These are phyloP conservation scores for Apoda limacodes DNA, from an alignment of 2,888 invertebrate species.

Conservation along the genomic window DNA sequence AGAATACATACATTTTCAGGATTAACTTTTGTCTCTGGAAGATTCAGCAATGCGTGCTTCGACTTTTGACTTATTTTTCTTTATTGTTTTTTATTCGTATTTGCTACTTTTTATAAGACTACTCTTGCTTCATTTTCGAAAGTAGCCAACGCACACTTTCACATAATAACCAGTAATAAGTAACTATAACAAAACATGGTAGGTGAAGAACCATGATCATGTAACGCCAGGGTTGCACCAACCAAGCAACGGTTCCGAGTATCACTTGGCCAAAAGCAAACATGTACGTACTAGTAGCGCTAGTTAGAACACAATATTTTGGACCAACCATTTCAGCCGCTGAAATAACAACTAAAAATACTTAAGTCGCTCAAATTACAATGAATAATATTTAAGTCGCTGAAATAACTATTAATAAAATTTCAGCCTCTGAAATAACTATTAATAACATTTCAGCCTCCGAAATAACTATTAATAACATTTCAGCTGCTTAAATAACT, in stretches of 20 bases:
- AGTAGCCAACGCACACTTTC: conserved; percentile 84
- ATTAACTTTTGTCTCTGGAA: too few relatives aligned
- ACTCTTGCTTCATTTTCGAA: conserved; percentile 71
- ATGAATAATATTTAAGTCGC: too few relatives aligned
- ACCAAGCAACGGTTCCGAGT: conserved; percentile 76
- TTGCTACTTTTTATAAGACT: conserved; percentile 72
- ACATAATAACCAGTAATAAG: conserved; percentile 72
- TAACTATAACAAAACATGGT: conserved; percentile 74
- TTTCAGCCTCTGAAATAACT: too few relatives aligned
- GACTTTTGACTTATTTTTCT: conserved; percentile 69
- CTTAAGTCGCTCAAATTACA: too few relatives aligned
- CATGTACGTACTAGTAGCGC: conserved; percentile 75
- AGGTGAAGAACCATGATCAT: conserved; percentile 74
- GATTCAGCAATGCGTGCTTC: conserved; percentile 44
- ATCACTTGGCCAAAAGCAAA: conserved; percentile 79
- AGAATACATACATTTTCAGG: too few relatives aligned
- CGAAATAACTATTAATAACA: too few relatives aligned
- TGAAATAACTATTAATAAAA: too few relatives aligned
- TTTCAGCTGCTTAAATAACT: too few relatives aligned
- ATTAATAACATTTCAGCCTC: too few relatives aligned
- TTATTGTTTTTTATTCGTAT: conserved; percentile 68
- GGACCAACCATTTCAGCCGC: conserved; percentile 81
- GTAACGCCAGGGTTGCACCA: conserved; percentile 75
- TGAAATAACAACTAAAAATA: conserved; percentile 17
- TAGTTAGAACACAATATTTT: conserved; percentile 76